Conservation (phyloP, 2,797 vertebrate species). For the Danio choprae region DNA sequence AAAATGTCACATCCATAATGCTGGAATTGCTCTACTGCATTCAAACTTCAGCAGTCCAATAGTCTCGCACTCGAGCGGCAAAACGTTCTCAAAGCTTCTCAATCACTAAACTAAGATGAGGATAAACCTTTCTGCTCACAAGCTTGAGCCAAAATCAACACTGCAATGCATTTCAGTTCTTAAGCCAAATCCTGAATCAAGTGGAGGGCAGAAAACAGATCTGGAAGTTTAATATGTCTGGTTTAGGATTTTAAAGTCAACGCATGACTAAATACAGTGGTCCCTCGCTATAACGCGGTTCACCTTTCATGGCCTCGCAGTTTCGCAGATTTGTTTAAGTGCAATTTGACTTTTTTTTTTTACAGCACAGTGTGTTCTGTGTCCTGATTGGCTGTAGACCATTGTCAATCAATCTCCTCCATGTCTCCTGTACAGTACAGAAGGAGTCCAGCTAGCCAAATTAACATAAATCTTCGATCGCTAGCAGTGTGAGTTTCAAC, state of each 20-base stretch:
- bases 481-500: too few relatives aligned
- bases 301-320: too few relatives aligned
- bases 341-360: too few relatives aligned
- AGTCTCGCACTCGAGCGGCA: not conserved
- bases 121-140: not conserved
- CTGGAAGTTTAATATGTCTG: not conserved
- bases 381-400: too few relatives aligned
- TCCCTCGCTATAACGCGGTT: too few relatives aligned
- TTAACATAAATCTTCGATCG: too few relatives aligned
- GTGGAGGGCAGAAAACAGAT: not conserved
- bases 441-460: too few relatives aligned
- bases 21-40: not conserved
- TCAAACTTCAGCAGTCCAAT: not conserved
- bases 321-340: too few relatives aligned
- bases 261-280: not conserved
- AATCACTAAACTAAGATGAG: slow-evolving; percentile 1
- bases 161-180: not conserved
- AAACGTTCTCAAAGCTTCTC: not conserved
- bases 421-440: too few relatives aligned
- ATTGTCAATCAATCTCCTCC: too few relatives aligned
- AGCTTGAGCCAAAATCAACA: slow-evolving; percentile 12
- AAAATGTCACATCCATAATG: too few relatives aligned
- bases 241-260: not conserved
- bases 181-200: not conserved
- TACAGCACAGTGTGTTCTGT: too few relatives aligned